These are phyloP conservation scores for Brienomyrus longianalis DNA, from an alignment of 2,113 vertebrate genomes.

Conservation along the genomic window DNA sequence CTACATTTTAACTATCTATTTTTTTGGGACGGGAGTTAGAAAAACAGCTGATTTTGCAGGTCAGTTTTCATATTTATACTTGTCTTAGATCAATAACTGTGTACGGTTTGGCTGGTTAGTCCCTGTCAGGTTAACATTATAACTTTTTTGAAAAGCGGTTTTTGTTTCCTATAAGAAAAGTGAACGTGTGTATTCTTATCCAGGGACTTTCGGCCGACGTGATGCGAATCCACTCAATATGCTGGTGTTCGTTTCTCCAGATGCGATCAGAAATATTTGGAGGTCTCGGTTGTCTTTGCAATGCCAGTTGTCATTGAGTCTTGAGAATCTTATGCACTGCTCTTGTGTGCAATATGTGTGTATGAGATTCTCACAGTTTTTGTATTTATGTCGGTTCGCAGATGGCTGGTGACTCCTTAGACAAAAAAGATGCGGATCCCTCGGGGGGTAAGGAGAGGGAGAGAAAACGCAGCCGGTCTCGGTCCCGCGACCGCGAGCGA, in stretches of 20 bases:
- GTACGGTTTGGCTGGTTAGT: neutral
- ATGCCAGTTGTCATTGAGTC: neutral
- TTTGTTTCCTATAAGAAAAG: neutral
- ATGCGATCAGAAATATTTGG: too few species aligned
- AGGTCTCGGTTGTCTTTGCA: neutral
- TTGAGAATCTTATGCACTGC: neutral
- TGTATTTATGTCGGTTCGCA: constrained; percentile 28
- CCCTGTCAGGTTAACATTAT: neutral
- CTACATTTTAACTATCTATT: neutral
- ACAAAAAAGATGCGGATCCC: constrained; percentile 78
- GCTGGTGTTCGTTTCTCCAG: neutral
- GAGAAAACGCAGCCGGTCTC: constrained; percentile 74
- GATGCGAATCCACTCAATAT: neutral
- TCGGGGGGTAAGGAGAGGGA: constrained; percentile 76
- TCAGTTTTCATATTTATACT: neutral
- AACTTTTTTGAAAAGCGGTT: neutral
- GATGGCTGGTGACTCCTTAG: constrained; percentile 85
- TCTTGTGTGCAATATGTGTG: neutral
- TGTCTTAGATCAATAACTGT: neutral
- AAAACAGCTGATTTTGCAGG: neutral
- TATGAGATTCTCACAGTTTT: neutral
- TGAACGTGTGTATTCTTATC: neutral
- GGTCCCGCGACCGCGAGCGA: constrained; percentile 76
- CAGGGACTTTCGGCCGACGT: neutral
- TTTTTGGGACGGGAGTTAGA: neutral